Evolutionary conservation across 2,797 vertebrate species (phyloP).

Genomic region (Gadopsis bispinosus): DNA sequence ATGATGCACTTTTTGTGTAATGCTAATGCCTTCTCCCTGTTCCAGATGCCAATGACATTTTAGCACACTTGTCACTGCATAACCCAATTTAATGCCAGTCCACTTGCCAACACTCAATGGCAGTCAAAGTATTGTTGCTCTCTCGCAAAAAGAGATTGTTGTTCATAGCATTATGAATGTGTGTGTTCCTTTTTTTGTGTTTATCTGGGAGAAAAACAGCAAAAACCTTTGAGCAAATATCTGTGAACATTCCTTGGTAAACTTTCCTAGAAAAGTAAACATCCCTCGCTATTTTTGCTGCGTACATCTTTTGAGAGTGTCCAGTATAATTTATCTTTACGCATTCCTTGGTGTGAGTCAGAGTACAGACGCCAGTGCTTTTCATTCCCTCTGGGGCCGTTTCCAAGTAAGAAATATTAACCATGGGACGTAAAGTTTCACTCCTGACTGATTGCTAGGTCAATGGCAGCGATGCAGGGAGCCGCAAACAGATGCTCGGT

Average conservation of each 20-base stretch:
- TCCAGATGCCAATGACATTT: conserved; percentile 76
- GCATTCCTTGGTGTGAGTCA: conserved; percentile 15
- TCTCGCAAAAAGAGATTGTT: conserved; percentile 37
- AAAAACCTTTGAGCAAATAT: conserved; percentile 23
- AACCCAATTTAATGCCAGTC: conserved; percentile 73
- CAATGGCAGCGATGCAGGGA: conserved; percentile 53
- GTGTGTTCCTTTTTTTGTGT: not conserved
- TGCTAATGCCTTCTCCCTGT: conserved; percentile 86
- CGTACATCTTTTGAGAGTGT: conserved; percentile 17
- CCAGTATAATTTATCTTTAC: conserved; percentile 31
- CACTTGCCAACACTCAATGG: conserved; percentile 36
- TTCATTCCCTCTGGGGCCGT: conserved; percentile 37
- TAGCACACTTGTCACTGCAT: conserved; percentile 74
- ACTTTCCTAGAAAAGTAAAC: conserved; percentile 16
- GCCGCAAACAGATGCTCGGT: conserved; percentile 65
- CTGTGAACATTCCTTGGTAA: not conserved
- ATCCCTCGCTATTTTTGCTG: conserved; percentile 20
- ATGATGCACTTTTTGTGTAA: conserved; percentile 88
- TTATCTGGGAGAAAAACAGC: conserved; percentile 12
- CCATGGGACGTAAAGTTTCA: conserved; percentile 63
- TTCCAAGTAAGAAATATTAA: conserved; percentile 56
- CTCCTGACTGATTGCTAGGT: conserved; percentile 63
- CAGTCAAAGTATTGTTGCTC: conserved; percentile 61
- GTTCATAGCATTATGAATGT: conserved; percentile 17
- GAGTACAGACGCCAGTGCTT: conserved; percentile 27